phyloP scores from a whole-genome alignment of 2,113 vertebrate genomes.

The Hyla sarda region DNA sequence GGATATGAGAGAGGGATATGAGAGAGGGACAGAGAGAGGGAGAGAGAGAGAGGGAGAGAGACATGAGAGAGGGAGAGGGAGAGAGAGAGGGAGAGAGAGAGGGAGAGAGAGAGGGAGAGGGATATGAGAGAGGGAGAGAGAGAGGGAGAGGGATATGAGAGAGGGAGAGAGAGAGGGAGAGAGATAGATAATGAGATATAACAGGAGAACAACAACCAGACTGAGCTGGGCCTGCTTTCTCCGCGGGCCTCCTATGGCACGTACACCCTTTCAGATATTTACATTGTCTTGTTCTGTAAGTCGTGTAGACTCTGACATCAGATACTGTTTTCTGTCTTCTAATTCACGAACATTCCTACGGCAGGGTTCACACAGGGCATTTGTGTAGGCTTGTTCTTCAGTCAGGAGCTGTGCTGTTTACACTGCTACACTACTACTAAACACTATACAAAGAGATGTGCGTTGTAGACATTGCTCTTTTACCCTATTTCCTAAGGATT shows the following conservation, averaged over 20 bases:
- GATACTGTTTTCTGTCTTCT: neutral
- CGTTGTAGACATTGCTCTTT: neutral
- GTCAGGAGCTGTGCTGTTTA: neutral
- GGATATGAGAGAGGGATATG: too few species aligned
- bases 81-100: too few species aligned
- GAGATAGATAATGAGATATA: too few species aligned
- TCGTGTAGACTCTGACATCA: neutral
- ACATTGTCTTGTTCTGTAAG: neutral
- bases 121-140: too few species aligned
- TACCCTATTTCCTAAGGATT: neutral
- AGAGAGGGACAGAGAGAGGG: too few species aligned
- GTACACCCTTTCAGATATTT: neutral
- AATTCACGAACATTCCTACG: neutral
- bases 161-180: too few species aligned
- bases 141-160: too few species aligned
- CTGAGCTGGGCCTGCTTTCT: neutral
- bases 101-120: too few species aligned
- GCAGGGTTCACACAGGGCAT: conserved; percentile 1
- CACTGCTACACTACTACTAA: neutral
- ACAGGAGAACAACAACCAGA: neutral
- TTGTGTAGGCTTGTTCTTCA: neutral
- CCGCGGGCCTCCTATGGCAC: neutral
- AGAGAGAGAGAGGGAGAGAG: too few species aligned
- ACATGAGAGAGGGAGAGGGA: too few species aligned
- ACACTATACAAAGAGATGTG: neutral